These are phyloP conservation scores for Sogatella furcifera DNA, from an alignment of 1,140 invertebrate species.

Conservation along the genomic window DNA sequence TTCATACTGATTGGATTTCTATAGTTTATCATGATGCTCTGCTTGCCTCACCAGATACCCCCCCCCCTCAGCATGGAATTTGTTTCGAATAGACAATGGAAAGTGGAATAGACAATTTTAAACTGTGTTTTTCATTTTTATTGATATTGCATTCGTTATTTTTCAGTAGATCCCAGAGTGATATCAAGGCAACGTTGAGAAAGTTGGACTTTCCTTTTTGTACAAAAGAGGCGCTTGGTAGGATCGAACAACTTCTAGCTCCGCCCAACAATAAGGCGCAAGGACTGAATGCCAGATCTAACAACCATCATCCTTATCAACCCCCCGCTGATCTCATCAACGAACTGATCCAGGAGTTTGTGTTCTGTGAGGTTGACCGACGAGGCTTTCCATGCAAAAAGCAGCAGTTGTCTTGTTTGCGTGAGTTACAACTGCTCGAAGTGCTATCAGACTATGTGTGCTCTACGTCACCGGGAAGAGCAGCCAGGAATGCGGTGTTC, in stretches of 20 bases:
- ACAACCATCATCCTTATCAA: no score
- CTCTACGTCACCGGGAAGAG: constrained; percentile 42
- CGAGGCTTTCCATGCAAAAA: neutral
- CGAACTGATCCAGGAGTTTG: neutral
- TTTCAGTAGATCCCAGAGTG: neutral
- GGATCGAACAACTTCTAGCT: neutral
- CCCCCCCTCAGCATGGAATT: no score
- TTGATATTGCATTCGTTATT: no score
- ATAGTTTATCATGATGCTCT: no score
- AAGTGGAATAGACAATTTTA: no score
- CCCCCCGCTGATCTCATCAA: neutral
- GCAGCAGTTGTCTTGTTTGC: constrained; percentile 43
- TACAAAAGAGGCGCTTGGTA: neutral
- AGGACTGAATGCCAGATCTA: no score
- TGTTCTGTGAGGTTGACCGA: neutral
- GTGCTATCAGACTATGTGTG: constrained; percentile 59
- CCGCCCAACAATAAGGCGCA: no score
- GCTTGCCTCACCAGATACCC: no score
- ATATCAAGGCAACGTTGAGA: neutral
- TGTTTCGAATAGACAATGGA: no score
- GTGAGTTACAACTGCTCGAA: constrained; percentile 64
- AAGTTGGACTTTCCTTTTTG: neutral
- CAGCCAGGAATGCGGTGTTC: constrained; percentile 67
- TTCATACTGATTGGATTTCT: no score
- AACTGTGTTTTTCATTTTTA: no score